A percentile compares a stretch with the other conserved stretches of the same genome.
Evolutionary conservation across 2,888 invertebrate genomes (phyloP).

Genomic region (Petrophora chlorosata): DNA sequence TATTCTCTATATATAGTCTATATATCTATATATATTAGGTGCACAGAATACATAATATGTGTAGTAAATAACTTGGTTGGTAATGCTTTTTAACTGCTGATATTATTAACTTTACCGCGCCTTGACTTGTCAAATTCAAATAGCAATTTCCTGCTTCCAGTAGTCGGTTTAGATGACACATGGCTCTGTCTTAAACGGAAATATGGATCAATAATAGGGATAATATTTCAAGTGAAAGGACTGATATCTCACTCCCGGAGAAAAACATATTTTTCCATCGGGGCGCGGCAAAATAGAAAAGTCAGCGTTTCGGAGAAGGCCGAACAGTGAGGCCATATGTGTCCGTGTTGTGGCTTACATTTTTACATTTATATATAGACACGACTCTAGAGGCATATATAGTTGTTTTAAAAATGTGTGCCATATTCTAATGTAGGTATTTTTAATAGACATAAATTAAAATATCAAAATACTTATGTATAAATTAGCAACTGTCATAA

Average conservation of each 20-base stretch:
- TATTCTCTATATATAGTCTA: too few species aligned
- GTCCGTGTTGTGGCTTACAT: slow-evolving; percentile 44
- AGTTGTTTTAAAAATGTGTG: too few species aligned
- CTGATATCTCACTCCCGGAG: slow-evolving; percentile 40
- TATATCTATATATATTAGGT: too few species aligned
- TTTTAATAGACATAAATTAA: too few species aligned
- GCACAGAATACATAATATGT: too few species aligned
- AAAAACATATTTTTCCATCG: slow-evolving; percentile 61
- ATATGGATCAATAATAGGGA: slow-evolving; percentile 43
- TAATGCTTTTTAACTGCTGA: too few species aligned
- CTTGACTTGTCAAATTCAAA: neutral
- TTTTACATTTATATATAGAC: slow-evolving; percentile 21
- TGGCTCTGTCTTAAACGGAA: slow-evolving; percentile 19
- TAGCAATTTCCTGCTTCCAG: neutral
- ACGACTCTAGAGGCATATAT: too few species aligned
- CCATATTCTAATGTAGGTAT: too few species aligned
- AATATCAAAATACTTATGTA: too few species aligned
- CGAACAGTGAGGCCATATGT: slow-evolving; percentile 52
- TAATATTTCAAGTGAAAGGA: slow-evolving; percentile 48
- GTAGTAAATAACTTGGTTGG: too few species aligned
- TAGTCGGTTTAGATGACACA: slow-evolving; percentile 17
- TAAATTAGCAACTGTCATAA: too few species aligned
- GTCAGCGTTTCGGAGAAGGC: slow-evolving; percentile 56
- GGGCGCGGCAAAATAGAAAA: slow-evolving; percentile 52
- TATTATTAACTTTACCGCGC: too few species aligned